Conservation (phyloP, 1,140 invertebrate genomes). For the Atta colombica region DNA sequence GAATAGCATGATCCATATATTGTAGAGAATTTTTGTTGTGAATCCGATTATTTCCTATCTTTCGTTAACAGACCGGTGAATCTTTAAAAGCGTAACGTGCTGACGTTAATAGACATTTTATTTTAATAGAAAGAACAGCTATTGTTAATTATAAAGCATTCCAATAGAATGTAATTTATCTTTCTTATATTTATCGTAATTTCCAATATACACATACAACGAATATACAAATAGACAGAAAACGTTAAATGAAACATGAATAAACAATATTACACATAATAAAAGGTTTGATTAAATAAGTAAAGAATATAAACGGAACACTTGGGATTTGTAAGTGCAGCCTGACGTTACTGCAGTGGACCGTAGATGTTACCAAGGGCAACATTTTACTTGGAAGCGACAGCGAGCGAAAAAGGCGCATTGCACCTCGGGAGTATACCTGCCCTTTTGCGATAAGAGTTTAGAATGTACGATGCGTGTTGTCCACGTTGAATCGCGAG, state of each 20-base stretch:
- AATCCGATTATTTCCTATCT: neutral
- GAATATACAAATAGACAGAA: neutral
- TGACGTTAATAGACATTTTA: slow-evolving; percentile 9
- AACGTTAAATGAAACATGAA: neutral
- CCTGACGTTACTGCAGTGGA: slow-evolving; percentile 40
- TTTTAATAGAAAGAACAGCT: neutral
- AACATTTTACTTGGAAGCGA: slow-evolving; percentile 70
- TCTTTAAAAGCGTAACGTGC: slow-evolving; percentile 6
- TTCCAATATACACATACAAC: neutral
- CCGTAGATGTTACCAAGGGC: slow-evolving; percentile 24
- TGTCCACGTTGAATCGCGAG: slow-evolving; percentile 47
- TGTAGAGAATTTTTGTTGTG: neutral
- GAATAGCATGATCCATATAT: neutral
- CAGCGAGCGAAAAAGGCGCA: slow-evolving; percentile 64
- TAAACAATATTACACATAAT: neutral
- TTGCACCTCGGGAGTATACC: slow-evolving; percentile 47
- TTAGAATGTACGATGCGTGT: slow-evolving; percentile 53
- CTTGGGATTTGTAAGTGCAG: slow-evolving; percentile 28
- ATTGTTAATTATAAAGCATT: slow-evolving; percentile 30
- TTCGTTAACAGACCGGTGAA: neutral
- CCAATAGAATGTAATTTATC: neutral
- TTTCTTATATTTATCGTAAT: neutral
- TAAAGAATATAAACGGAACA: neutral
- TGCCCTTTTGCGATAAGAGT: slow-evolving; percentile 69
- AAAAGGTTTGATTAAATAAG: slow-evolving; percentile 12